Evolutionary conservation across 1,140 invertebrate species (phyloP).

Genomic region (Carposina sasakii): DNA sequence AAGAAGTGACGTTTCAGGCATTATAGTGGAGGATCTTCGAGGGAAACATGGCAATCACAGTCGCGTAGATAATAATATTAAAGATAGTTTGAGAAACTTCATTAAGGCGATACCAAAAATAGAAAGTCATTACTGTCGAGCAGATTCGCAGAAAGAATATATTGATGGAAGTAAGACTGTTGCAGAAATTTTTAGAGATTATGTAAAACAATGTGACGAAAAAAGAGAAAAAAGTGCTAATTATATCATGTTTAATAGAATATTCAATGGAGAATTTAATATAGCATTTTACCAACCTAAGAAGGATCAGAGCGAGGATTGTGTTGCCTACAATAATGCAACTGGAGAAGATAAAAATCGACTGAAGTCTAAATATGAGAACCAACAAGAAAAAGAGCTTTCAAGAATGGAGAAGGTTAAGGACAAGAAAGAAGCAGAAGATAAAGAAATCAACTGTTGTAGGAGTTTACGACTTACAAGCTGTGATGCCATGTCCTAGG

Average conservation of each 20-base stretch:
- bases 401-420: conserved; percentile 18
- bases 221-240: conserved; percentile 14
- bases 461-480: conserved; percentile 46
- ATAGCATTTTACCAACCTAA: conserved; percentile 45
- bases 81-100: conserved; percentile 17
- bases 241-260: conserved; percentile 36
- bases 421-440: conserved; percentile 14
- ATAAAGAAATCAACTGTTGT: conserved; percentile 30
- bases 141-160: conserved; percentile 34
- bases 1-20: conserved; percentile 16
- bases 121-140: conserved; percentile 40
- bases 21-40: conserved; percentile 13
- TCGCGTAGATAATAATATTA: neutral
- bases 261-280: conserved; percentile 46
- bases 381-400: conserved; percentile 31
- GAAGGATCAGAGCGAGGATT: conserved; percentile 57
- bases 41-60: conserved; percentile 8
- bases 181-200: conserved; percentile 37
- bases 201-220: conserved; percentile 19
- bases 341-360: conserved; percentile 27
- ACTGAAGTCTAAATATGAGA: conserved; percentile 14
- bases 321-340: conserved; percentile 35
- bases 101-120: conserved; percentile 40
- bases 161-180: conserved; percentile 42
- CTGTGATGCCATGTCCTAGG: conserved; percentile 39